phyloP scores from a whole-genome alignment of 2,113 vertebrate genomes.

The Eulemur rufifrons region DNA sequence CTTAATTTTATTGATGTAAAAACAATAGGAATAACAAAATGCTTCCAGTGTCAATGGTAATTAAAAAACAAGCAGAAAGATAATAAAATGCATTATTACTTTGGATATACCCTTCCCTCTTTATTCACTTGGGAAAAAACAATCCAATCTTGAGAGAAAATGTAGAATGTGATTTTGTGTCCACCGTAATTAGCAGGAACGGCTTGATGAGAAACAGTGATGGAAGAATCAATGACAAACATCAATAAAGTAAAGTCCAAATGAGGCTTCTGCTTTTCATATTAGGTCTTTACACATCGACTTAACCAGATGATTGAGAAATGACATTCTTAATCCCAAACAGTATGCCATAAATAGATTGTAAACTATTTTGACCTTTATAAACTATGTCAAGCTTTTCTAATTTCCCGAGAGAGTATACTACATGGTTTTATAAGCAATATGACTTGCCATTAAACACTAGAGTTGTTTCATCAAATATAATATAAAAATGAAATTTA shows the following conservation, averaged over 20 bases:
- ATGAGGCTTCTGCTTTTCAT: constrained; percentile 21
- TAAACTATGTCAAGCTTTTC: constrained; percentile 31
- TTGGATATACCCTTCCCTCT: neutral
- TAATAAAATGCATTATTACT: constrained; percentile 54
- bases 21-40: constrained; percentile 57
- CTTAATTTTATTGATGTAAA: constrained; percentile 53
- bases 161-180: constrained; percentile 25
- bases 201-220: constrained; percentile 56
- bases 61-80: constrained; percentile 45
- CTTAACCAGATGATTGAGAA: constrained; percentile 46
- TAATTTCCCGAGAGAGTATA: neutral
- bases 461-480: neutral
- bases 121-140: constrained; percentile 5
- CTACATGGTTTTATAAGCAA: neutral
- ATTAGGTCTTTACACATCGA: constrained; percentile 3
- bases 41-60: constrained; percentile 19
- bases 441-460: neutral
- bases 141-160: constrained; percentile 44
- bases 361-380: constrained; percentile 28
- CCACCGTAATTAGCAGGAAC: constrained; percentile 50
- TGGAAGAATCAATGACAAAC: constrained; percentile 54
- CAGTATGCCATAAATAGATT: neutral
- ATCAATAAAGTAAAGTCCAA: constrained; percentile 44
- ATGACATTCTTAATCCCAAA: constrained; percentile 39
- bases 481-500: neutral